Percentiles rank a stretch among this genome's conserved stretches.
Conservation (phyloP, 1,140 invertebrate genomes). For the Plutomurus gul region DNA sequence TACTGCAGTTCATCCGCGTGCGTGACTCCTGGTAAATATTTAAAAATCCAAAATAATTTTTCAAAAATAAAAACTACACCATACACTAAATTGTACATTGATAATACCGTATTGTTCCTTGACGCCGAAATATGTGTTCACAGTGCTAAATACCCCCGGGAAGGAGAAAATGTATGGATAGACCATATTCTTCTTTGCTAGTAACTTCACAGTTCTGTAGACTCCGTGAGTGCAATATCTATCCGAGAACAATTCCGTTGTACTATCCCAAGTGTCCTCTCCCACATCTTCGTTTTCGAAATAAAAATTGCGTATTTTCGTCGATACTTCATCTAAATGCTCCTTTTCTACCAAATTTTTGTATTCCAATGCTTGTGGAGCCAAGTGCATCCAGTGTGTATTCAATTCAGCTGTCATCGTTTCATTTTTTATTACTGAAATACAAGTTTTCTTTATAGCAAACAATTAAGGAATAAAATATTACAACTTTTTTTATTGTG, state of each 20-base stretch:
- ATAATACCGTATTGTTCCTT: background rate
- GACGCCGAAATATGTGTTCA: background rate
- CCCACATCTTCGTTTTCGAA: constrained; percentile 20
- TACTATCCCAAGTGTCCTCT: background rate
- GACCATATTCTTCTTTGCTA: constrained; percentile 9
- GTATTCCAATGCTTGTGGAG: background rate
- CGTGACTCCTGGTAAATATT: background rate
- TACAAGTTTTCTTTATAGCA: background rate
- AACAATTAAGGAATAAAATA: too few species aligned
- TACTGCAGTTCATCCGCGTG: constrained; percentile 39
- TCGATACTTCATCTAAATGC: background rate
- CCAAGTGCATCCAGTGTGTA: background rate
- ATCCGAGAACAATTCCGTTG: constrained; percentile 42
- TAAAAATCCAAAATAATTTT: background rate
- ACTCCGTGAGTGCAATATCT: constrained; percentile 26
- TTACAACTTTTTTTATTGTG: too few species aligned
- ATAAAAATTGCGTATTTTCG: constrained; percentile 31
- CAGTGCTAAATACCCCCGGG: constrained; percentile 12
- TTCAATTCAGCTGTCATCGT: background rate
- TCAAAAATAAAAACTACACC: background rate
- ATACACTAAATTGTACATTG: background rate
- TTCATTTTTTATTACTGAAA: background rate
- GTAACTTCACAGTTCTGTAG: background rate
- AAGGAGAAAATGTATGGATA: constrained; percentile 40
- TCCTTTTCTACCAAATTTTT: background rate